phyloP scores from a whole-genome alignment of 2,888 invertebrate genomes.

The Chrysotoxum bicinctum region DNA sequence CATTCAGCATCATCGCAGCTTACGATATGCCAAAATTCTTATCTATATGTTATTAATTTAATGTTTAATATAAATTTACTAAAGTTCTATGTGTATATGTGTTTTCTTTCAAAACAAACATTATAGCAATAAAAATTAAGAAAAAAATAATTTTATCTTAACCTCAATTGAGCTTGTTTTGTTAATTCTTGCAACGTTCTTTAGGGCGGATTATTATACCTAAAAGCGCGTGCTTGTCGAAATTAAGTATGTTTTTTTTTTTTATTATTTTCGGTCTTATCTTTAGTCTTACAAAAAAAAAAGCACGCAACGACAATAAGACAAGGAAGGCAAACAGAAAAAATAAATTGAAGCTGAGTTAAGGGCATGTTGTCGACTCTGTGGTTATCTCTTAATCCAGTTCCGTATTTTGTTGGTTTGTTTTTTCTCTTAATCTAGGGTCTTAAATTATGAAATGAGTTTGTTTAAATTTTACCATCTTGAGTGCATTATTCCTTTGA shows the following conservation, averaged over 20 bases:
- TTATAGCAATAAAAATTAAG: not conserved
- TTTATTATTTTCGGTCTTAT: not conserved
- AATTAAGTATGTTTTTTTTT: constrained; percentile 10
- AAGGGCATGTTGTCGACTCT: not conserved
- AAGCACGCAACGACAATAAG: not conserved
- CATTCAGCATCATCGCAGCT: no score
- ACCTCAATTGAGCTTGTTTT: not conserved
- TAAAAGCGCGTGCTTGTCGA: constrained; percentile 2
- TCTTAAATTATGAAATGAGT: constrained; percentile 7
- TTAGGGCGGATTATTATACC: not conserved
- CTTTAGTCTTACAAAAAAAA: not conserved
- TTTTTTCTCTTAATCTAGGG: not conserved
- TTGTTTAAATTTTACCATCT: constrained; percentile 7
- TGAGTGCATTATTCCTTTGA: constrained; percentile 8
- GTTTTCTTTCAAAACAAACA: no score
- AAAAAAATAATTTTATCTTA: not conserved
- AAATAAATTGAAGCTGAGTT: not conserved
- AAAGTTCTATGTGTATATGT: no score
- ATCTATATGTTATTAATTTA: no score
- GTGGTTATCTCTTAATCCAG: constrained; percentile 21
- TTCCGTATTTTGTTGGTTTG: constrained; percentile 2
- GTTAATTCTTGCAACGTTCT: not conserved
- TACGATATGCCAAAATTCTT: no score
- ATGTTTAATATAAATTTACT: no score
- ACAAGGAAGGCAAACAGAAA: not conserved